Conservation (phyloP, 2,797 vertebrate genomes). For the Acropternis orthonyx region DNA sequence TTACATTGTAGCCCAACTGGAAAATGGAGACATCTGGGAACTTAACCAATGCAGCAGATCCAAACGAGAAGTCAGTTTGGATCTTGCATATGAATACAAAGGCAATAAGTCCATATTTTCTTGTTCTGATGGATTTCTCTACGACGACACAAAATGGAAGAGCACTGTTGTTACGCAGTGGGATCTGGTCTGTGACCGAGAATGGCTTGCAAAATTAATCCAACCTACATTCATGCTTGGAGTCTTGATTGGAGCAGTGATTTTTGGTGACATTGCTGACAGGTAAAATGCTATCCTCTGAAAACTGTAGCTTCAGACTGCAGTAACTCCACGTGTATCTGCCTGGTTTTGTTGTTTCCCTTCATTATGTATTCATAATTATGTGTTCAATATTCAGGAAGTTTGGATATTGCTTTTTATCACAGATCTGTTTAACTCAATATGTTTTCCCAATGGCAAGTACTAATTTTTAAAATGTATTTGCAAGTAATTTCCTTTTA, state of each 20-base stretch:
- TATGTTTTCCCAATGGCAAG: not conserved
- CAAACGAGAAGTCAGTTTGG: conserved; percentile 63
- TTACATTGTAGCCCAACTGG: conserved; percentile 80
- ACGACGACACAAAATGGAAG: conserved; percentile 82
- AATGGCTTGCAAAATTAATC: conserved; percentile 88
- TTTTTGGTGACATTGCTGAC: conserved; percentile 92
- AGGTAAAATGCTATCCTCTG: conserved; percentile 78
- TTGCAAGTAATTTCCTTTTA: not conserved
- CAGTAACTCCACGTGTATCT: not conserved
- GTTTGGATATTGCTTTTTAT: not conserved
- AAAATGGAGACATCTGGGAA: conserved; percentile 88
- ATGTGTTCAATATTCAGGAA: not conserved
- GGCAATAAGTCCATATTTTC: conserved; percentile 79
- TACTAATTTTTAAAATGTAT: not conserved
- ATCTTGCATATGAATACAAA: conserved; percentile 76
- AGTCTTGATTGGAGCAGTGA: conserved; percentile 87
- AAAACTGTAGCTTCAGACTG: not conserved
- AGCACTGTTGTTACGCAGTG: conserved; percentile 89
- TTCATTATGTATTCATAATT: not conserved
- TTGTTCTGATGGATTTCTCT: conserved; percentile 82
- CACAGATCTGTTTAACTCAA: not conserved
- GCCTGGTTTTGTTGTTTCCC: not conserved
- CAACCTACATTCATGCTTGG: conserved; percentile 94
- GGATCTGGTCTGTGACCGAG: conserved; percentile 89
- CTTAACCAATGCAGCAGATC: conserved; percentile 82